phyloP scores from a whole-genome alignment of 2,888 invertebrate genomes.

The Cantharis rustica region DNA sequence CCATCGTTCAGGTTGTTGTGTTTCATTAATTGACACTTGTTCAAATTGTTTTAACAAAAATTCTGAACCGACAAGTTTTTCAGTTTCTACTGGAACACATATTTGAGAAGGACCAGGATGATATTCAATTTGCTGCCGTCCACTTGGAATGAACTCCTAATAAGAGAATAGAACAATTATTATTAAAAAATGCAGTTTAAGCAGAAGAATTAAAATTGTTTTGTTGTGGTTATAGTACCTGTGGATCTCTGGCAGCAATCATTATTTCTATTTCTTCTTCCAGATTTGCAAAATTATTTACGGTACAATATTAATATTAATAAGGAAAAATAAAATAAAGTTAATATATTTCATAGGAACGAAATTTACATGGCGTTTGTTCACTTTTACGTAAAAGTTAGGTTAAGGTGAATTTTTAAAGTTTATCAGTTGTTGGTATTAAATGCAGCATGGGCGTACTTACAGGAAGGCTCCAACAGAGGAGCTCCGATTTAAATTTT shows the following conservation, averaged over 20 bases:
- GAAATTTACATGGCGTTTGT: not conserved
- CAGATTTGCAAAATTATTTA: slow-evolving; percentile 73
- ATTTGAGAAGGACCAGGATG: slow-evolving; percentile 72
- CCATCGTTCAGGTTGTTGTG: slow-evolving; percentile 61
- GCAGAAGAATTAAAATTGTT: slow-evolving; percentile 32
- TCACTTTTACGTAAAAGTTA: not conserved
- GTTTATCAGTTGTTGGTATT: not conserved
- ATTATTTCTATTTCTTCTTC: slow-evolving; percentile 82
- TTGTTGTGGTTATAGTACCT: slow-evolving; percentile 61
- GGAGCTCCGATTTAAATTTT: no score
- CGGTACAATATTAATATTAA: slow-evolving; percentile 4
- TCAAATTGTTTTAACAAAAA: slow-evolving; percentile 73
- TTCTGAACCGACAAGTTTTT: slow-evolving; percentile 53
- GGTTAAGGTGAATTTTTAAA: not conserved
- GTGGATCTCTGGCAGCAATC: slow-evolving; percentile 90
- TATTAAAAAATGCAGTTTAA: slow-evolving; percentile 10
- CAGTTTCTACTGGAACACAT: slow-evolving; percentile 26
- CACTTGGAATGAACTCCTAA: slow-evolving; percentile 87
- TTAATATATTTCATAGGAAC: not conserved
- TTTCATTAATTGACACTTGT: slow-evolving; percentile 75
- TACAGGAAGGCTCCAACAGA: no score
- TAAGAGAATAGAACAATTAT: slow-evolving; percentile 6
- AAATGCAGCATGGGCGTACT: not conserved
- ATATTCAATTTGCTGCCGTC: slow-evolving; percentile 76
- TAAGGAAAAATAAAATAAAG: not conserved